phyloP scores from a whole-genome alignment of 2,888 invertebrate species.

The Nipponacmea schrenckii region DNA sequence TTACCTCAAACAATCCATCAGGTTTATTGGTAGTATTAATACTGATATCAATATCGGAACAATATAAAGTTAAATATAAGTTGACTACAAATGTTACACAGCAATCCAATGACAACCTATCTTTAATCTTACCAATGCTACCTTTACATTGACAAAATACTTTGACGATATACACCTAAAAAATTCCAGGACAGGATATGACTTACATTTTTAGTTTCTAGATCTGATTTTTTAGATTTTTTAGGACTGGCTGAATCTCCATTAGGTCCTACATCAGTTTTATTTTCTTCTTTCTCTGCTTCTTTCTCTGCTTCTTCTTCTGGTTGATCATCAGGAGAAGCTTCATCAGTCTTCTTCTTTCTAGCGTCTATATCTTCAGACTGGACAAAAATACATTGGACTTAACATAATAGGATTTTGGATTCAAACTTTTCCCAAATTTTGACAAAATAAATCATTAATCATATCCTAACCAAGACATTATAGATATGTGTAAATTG shows the following conservation, averaged over 20 bases:
- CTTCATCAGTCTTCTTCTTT: slow-evolving; percentile 62
- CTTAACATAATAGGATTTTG: too few relatives aligned
- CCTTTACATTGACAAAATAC: background rate
- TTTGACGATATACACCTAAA: background rate
- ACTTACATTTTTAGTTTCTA: slow-evolving; percentile 47
- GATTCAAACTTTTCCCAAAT: too few relatives aligned
- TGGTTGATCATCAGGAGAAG: slow-evolving; percentile 56
- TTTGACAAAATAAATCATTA: too few relatives aligned
- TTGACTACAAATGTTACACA: too few relatives aligned
- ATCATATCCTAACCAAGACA: too few relatives aligned
- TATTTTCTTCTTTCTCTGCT: slow-evolving; percentile 26
- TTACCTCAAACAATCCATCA: too few relatives aligned
- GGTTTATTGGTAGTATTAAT: too few relatives aligned
- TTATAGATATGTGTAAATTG: too few relatives aligned
- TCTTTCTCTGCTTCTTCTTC: slow-evolving; percentile 31
- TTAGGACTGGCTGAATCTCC: slow-evolving; percentile 40
- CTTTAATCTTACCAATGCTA: background rate
- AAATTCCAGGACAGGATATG: background rate
- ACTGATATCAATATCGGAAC: too few relatives aligned
- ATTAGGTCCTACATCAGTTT: slow-evolving; percentile 36
- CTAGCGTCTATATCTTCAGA: slow-evolving; percentile 43
- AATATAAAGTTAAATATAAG: too few relatives aligned
- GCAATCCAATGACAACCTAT: too few relatives aligned
- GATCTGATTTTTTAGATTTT: slow-evolving; percentile 50
- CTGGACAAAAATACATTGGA: too few relatives aligned